Base-by-base conservation (phyloP, 1,140 invertebrate genomes). In the Brachionus calyciflorus region DNA sequence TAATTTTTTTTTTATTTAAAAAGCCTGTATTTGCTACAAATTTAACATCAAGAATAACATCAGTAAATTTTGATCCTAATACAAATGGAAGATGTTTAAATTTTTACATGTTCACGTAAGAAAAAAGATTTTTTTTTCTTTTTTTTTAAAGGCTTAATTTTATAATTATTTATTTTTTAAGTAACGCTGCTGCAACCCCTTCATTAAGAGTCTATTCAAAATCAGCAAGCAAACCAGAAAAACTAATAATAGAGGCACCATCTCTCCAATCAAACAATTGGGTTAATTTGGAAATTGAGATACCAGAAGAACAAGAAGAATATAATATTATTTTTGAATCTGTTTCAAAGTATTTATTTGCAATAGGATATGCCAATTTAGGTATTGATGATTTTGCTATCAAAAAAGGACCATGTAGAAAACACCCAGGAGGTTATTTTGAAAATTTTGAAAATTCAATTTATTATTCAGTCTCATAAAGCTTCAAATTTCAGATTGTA, bases 401-500 rank as follows among this genome's bases (percentile, higher is more conserved):
- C 1, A 40, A 26, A 6, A 44, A 37, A 24, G 70, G 70, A 41
- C 3, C 33, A 40, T 75, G 70, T 41, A 30, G 33, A 41, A 28
- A 30, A 65, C 60, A 65, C 7, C 60, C 60, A 12, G 60, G 60
- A 19, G 55, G 55, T 60, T n/a, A n/a, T n/a, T n/a, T n/a, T n/a
- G n/a, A n/a, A n/a, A n/a, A n/a, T n/a, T n/a, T n/a, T n/a, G n/a
- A n/a, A n/a, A n/a, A n/a, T n/a, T n/a, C n/a, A n/a, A n/a, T n/a
- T n/a, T n/a, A n/a, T n/a, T n/a, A n/a, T n/a, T n/a, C n/a, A n/a
- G n/a, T n/a, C n/a, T n/a, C n/a, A n/a, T n/a, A n/a, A n/a, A n/a
- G n/a, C n/a, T n/a, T n/a, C n/a, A n/a, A n/a, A 33, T 37, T 60
- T 37, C 19, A 33, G 55, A 65, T 24, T 82, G 81, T 75, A 60